A percentile compares a stretch with the other conserved stretches of the same genome.
phyloP scores from a whole-genome alignment of 64 coral and sea anemone genomes.

The Exaiptasia diaphana region DNA sequence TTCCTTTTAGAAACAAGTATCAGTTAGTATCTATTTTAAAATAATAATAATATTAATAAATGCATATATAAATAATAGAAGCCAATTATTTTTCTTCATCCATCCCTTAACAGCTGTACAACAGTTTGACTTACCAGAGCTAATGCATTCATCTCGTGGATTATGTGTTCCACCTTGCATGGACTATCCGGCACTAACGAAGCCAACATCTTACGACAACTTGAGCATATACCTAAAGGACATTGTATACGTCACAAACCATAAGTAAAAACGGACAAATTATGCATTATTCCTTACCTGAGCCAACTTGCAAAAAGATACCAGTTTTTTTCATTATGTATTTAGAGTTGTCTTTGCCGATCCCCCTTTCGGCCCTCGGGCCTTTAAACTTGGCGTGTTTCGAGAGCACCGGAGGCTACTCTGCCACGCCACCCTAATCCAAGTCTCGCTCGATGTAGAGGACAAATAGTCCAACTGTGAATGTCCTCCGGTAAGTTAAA shows the following conservation, averaged over 20 bases:
- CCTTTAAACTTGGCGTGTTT: background rate
- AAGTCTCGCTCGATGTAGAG: slow-evolving; percentile 3
- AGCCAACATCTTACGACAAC: background rate
- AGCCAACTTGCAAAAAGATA: background rate
- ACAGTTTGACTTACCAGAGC: background rate
- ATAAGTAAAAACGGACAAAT: background rate
- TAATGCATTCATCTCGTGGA: background rate
- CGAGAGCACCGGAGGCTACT: background rate
- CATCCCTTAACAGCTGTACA: too few species aligned
- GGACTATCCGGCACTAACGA: background rate
- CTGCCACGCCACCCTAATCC: slow-evolving; percentile 1
- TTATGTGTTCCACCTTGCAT: background rate
- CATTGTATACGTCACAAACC: background rate
- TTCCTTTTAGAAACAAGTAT: too few species aligned
- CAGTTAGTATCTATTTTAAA: too few species aligned
- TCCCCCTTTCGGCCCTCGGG: background rate
- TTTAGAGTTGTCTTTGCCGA: background rate
- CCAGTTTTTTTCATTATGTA: slow-evolving; percentile 21
- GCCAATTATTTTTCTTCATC: too few species aligned
- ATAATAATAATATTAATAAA: too few species aligned
- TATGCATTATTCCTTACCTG: background rate
- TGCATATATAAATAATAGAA: too few species aligned
- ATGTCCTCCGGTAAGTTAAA: background rate
- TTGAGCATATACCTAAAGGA: background rate
- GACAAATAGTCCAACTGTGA: background rate